A percentile compares a stretch with the other conserved stretches of the same genome.
Evolutionary conservation across 2,113 vertebrate genomes (phyloP).

Genomic region (Brachypodius melanocephalos): DNA sequence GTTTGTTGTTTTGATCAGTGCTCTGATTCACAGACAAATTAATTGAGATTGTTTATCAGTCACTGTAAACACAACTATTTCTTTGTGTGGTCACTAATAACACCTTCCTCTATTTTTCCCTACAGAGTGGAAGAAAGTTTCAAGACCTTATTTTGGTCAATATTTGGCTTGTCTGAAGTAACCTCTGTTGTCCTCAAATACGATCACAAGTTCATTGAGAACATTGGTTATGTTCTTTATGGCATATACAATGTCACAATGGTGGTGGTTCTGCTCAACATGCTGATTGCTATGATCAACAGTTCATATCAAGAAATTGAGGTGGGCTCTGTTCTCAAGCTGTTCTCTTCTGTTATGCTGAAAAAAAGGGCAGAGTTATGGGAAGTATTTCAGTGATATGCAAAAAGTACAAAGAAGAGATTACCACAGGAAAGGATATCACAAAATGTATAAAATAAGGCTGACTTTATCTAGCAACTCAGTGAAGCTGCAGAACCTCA

Average conservation of each 20-base stretch:
- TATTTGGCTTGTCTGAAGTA: slow-evolving; percentile 88
- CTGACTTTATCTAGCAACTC: neutral
- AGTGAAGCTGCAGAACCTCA: neutral
- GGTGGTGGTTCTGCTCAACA: slow-evolving; percentile 89
- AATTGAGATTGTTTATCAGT: neutral
- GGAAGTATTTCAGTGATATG: neutral
- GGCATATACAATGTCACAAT: slow-evolving; percentile 89
- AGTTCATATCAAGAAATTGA: slow-evolving; percentile 90
- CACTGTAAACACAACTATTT: neutral
- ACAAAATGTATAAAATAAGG: neutral
- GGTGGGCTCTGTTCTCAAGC: slow-evolving; percentile 59
- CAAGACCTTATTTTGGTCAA: slow-evolving; percentile 90
- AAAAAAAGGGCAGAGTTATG: neutral
- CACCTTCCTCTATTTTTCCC: neutral
- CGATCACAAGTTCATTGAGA: slow-evolving; percentile 89
- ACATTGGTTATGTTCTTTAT: slow-evolving; percentile 87
- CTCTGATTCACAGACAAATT: neutral
- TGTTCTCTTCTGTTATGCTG: neutral
- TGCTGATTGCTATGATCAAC: slow-evolving; percentile 91
- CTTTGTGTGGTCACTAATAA: neutral
- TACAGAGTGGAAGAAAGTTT: slow-evolving; percentile 88
- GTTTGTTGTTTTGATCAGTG: neutral
- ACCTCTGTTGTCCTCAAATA: slow-evolving; percentile 88
- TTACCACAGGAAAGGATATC: neutral
- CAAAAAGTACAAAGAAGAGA: neutral